phyloP scores from a whole-genome alignment of 1,140 invertebrate species.

The Trypoxylus dichotomus region DNA sequence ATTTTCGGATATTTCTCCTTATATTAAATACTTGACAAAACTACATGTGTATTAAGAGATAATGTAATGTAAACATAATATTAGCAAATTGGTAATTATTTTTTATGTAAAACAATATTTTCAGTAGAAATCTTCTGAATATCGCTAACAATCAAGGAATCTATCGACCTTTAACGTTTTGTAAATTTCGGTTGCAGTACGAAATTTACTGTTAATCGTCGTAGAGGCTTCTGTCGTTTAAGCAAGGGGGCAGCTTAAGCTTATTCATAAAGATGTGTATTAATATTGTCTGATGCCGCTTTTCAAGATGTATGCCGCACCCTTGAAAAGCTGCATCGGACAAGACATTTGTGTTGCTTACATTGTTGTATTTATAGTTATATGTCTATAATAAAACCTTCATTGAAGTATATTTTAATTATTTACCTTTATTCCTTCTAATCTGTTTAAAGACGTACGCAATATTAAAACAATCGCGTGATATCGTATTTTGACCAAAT shows the following conservation, averaged over 20 bases:
- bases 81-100: not conserved
- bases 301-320: not conserved
- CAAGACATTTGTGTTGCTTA: slow-evolving; percentile 11
- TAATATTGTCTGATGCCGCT: not conserved
- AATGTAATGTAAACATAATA: not conserved
- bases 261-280: slow-evolving; percentile 36
- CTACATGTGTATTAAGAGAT: not conserved
- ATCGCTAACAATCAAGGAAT: not conserved
- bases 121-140: not conserved
- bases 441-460: no score
- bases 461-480: no score
- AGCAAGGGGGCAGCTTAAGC: slow-evolving; percentile 52
- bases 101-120: slow-evolving; percentile 5
- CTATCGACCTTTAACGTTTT: not conserved
- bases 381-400: not conserved
- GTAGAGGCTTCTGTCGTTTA: slow-evolving; percentile 14
- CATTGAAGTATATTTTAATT: not conserved
- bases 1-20: not conserved
- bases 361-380: slow-evolving; percentile 22
- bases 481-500: no score
- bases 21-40: not conserved
- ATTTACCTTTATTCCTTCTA: not conserved
- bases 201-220: not conserved
- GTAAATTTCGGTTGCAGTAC: not conserved
- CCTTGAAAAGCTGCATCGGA: not conserved